phyloP scores from a whole-genome alignment of 2,797 vertebrate genomes.

The Euthynnus affinis region DNA sequence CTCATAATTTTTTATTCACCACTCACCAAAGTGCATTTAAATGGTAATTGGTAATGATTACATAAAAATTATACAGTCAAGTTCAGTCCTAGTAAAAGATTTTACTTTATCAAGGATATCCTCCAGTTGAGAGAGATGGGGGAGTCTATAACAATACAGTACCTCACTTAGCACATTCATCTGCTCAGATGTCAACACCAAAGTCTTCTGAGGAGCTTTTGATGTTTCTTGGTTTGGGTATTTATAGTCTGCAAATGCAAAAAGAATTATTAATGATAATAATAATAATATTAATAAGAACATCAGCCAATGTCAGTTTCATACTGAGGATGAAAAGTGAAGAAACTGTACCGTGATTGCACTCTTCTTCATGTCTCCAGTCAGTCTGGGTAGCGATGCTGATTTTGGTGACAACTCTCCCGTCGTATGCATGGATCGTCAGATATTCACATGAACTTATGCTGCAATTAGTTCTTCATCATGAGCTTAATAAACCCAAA shows the following conservation, averaged over 20 bases:
- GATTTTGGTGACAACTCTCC: slow-evolving; percentile 40
- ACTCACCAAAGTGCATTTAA: slow-evolving; percentile 43
- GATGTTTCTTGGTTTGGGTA: slow-evolving; percentile 8
- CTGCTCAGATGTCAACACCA: slow-evolving; percentile 1
- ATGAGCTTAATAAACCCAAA: slow-evolving; percentile 21
- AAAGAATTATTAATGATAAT: slow-evolving; percentile 4
- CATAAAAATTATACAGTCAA: slow-evolving; percentile 20
- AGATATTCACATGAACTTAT: slow-evolving; percentile 19
- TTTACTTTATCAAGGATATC: slow-evolving; percentile 52
- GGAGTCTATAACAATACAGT: slow-evolving; percentile 17
- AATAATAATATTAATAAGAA: neutral
- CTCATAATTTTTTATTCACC: slow-evolving; percentile 33
- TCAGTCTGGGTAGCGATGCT: slow-evolving; percentile 29
- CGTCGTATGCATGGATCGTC: slow-evolving; percentile 43
- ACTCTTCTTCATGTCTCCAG: neutral
- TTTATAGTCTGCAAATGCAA: slow-evolving; percentile 36
- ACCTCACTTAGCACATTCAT: neutral
- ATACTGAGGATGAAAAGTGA: slow-evolving; percentile 9
- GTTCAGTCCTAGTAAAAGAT: slow-evolving; percentile 34
- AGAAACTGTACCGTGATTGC: slow-evolving; percentile 8
- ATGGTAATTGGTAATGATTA: slow-evolving; percentile 44
- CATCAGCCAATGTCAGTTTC: slow-evolving; percentile 21
- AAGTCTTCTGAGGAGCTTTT: slow-evolving; percentile 8
- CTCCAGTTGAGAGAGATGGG: neutral
- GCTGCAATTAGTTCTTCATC: slow-evolving; percentile 22